Conservation (phyloP, 2,113 vertebrate genomes). For the Dasyprocta punctata region DNA sequence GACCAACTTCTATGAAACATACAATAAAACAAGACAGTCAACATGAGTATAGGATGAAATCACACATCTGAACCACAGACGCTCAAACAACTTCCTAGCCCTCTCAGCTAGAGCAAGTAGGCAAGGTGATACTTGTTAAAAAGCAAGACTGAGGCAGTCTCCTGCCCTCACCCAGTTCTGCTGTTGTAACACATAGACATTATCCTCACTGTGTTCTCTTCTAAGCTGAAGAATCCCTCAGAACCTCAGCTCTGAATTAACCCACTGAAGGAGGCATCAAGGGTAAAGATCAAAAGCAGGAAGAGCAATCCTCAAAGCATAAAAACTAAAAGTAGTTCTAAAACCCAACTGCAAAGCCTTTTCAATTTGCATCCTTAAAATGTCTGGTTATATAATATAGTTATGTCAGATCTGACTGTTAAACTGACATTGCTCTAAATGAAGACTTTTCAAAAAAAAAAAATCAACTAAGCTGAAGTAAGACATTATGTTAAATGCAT, state of each 20-base stretch:
- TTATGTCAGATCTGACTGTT: constrained; percentile 55
- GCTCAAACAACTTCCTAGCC: not conserved
- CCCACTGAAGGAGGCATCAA: not conserved
- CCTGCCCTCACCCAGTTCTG: not conserved
- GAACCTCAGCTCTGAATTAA: constrained; percentile 50
- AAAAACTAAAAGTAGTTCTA: constrained; percentile 41
- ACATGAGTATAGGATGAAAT: not conserved
- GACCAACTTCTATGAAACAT: not conserved
- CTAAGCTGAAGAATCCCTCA: constrained; percentile 29
- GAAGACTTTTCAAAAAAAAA: constrained; percentile 24
- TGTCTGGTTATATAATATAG: constrained; percentile 71
- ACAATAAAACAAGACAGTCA: not conserved
- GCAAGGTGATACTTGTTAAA: not conserved
- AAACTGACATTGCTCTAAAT: constrained; percentile 47
- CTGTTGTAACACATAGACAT: not conserved
- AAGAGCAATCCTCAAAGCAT: constrained; percentile 38
- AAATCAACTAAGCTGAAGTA: not conserved
- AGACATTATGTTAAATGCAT: not conserved
- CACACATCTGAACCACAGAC: not conserved
- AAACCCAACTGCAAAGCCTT: constrained; percentile 39
- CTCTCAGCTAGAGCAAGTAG: not conserved
- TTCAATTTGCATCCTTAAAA: constrained; percentile 60
- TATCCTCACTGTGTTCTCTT: constrained; percentile 4
- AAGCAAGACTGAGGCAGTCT: not conserved
- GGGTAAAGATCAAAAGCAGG: constrained; percentile 28